Evolutionary conservation across 1,140 invertebrate genomes (phyloP).

Genomic region (Ladona fulva): DNA sequence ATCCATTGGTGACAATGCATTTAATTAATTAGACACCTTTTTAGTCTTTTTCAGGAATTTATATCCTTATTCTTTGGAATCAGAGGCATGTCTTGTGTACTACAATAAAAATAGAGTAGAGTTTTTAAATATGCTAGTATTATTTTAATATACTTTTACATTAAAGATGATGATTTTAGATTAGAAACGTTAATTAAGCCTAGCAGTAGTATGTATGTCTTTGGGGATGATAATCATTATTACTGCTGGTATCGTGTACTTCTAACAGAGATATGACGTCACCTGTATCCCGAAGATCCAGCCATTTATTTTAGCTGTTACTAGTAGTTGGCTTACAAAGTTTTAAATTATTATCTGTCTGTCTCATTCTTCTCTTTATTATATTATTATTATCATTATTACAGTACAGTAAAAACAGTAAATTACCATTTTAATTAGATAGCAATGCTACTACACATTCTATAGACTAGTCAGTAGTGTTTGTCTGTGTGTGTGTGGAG

Average conservation of each 20-base stretch:
- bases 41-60: slow-evolving; percentile 10
- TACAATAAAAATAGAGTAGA: slow-evolving; percentile 4
- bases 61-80: slow-evolving; percentile 3
- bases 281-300: slow-evolving; percentile 3
- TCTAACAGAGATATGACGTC: neutral
- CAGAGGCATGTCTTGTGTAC: slow-evolving; percentile 7
- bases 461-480: slow-evolving; percentile 1
- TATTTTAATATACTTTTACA: slow-evolving; percentile 9
- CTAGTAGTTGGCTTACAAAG: neutral
- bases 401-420: neutral
- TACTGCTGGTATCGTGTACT: neutral
- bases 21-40: slow-evolving; percentile 8
- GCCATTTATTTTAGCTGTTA: slow-evolving; percentile 2
- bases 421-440: slow-evolving; percentile 10
- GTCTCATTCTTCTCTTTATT: neutral
- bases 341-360: neutral
- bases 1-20: neutral
- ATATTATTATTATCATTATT: neutral
- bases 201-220: slow-evolving; percentile 5
- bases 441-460: slow-evolving; percentile 9
- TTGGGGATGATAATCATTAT: slow-evolving; percentile 7
- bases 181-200: neutral
- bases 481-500: slow-evolving; percentile 13
- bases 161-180: neutral
- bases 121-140: slow-evolving; percentile 10